phyloP scores from a whole-genome alignment of 1,140 invertebrate species.

The Drosophila obscura region DNA sequence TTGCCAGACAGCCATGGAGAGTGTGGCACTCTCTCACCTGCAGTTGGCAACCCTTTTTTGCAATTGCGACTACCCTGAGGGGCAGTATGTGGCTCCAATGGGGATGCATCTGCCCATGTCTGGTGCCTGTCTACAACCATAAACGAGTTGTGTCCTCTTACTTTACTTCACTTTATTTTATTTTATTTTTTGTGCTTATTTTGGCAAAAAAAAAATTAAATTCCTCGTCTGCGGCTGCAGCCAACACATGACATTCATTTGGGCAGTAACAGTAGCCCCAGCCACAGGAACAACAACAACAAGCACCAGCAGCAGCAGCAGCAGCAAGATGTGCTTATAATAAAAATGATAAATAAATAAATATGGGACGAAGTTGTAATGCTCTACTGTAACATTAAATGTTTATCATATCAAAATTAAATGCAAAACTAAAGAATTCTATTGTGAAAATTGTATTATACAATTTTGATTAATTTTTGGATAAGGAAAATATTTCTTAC shows the following conservation, averaged over 20 bases:
- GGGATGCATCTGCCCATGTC: slow-evolving; percentile 32
- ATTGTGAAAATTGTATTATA: no score
- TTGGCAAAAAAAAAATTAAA: slow-evolving; percentile 43
- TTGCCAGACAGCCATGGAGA: no score
- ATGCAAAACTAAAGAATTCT: no score
- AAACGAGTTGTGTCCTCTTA: slow-evolving; percentile 40
- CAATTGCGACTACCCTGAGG: slow-evolving; percentile 31
- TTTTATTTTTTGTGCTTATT: slow-evolving; percentile 30
- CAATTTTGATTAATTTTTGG: no score
- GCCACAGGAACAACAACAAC: slow-evolving; percentile 20
- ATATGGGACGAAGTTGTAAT: neutral
- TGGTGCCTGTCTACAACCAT: slow-evolving; percentile 46
- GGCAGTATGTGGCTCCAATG: slow-evolving; percentile 27
- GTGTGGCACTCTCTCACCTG: neutral
- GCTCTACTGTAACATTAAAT: no score
- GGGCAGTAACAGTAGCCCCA: slow-evolving; percentile 17
- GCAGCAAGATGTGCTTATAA: neutral
- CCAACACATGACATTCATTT: slow-evolving; percentile 61
- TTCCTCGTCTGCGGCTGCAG: slow-evolving; percentile 43
- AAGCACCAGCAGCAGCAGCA: neutral
- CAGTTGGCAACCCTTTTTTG: slow-evolving; percentile 32
- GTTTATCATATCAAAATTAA: no score
- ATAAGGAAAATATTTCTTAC: no score
- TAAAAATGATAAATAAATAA: no score
- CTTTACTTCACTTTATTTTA: slow-evolving; percentile 13